phyloP scores from a whole-genome alignment of 2,888 invertebrate genomes.

The Acrocyrtus sp. region DNA sequence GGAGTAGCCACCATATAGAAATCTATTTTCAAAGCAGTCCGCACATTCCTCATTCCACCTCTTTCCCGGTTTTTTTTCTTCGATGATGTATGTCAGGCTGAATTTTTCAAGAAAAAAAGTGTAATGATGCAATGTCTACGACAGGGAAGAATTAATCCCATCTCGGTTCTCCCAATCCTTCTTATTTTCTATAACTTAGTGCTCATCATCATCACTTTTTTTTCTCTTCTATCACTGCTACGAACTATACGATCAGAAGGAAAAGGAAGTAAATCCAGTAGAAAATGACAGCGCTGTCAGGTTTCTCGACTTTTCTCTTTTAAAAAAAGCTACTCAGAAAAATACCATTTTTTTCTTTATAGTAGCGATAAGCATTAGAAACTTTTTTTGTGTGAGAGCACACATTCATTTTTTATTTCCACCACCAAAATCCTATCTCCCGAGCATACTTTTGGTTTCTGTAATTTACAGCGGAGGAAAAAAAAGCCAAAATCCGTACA shows the following conservation, averaged over 20 bases:
- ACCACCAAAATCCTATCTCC: no score
- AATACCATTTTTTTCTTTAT: conserved; percentile 15
- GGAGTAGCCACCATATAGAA: no score
- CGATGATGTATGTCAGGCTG: conserved; percentile 36
- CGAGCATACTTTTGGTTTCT: no score
- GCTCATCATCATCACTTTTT: conserved; percentile 13
- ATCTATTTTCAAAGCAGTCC: no score
- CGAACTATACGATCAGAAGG: conserved; percentile 5
- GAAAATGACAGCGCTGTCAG: conserved; percentile 47
- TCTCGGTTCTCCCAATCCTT: conserved; percentile 12
- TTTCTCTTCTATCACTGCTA: conserved; percentile 3
- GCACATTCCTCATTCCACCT: no score
- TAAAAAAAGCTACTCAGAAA: conserved; percentile 41
- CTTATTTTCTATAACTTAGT: conserved; percentile 1
- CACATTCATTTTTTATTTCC: no score
- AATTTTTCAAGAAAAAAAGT: conserved; percentile 35
- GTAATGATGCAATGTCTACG: conserved; percentile 19
- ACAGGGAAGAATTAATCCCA: conserved; percentile 41
- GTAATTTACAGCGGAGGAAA: no score
- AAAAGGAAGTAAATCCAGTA: conserved; percentile 45
- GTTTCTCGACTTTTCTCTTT: conserved; percentile 35
- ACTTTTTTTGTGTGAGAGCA: no score
- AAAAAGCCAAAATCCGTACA: conserved; percentile 30
- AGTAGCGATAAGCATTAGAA: no score
- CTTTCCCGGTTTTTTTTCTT: no score